phyloP scores from a whole-genome alignment of 53 echinoderm and acorn worm species.

The Echinometra lucunter region DNA sequence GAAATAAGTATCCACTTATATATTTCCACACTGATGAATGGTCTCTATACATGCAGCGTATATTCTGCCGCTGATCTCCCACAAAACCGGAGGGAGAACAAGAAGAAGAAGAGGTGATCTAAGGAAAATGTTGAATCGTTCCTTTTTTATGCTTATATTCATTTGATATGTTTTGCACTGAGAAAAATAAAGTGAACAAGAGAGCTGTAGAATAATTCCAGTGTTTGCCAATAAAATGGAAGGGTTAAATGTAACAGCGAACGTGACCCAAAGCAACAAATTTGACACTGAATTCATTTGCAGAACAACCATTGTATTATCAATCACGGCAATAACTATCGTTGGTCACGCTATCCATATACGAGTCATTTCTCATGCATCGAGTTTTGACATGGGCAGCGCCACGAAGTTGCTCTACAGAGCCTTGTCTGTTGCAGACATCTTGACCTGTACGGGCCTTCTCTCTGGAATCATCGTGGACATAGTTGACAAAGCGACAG shows the following conservation, averaged over 20 bases:
- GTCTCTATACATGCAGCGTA: no score
- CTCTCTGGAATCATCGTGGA: not conserved
- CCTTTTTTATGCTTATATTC: not conserved
- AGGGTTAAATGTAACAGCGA: not conserved
- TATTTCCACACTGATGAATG: no score
- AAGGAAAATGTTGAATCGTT: not conserved
- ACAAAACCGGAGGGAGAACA: no score
- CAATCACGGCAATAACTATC: not conserved
- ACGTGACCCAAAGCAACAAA: not conserved
- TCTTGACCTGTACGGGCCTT: slow-evolving; percentile 2
- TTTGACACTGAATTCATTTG: not conserved
- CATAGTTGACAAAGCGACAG: not conserved
- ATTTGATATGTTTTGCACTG: no score
- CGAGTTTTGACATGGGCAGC: not conserved
- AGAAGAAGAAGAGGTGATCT: not conserved
- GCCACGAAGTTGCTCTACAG: slow-evolving; percentile 35
- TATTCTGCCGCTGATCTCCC: no score
- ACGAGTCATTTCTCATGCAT: not conserved
- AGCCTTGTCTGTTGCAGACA: slow-evolving; percentile 35
- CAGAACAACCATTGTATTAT: not conserved
- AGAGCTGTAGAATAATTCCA: no score
- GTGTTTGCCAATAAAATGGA: not conserved
- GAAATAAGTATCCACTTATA: no score
- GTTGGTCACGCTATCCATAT: slow-evolving; percentile 41
- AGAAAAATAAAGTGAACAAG: no score